These are phyloP conservation scores for Neogobius melanostomus DNA, from an alignment of 2,113 vertebrate genomes.

Conservation along the genomic window DNA sequence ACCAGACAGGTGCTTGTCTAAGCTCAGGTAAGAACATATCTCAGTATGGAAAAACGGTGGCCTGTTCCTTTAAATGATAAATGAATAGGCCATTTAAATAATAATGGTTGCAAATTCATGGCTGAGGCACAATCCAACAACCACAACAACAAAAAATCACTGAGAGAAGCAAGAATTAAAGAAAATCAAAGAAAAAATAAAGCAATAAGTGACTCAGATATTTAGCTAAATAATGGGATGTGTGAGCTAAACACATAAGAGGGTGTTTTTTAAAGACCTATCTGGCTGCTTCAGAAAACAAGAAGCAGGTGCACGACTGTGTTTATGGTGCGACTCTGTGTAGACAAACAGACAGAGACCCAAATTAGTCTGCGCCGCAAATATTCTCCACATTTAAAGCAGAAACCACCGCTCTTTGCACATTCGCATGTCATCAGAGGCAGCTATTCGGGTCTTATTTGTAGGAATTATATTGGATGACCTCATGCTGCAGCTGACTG, in stretches of 20 bases:
- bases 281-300: constrained; percentile 16
- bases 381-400: constrained; percentile 49
- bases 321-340: constrained; percentile 42
- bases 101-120: too few species aligned
- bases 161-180: too few species aligned
- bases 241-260: neutral
- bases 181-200: neutral
- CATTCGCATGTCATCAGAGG: constrained; percentile 64
- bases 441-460: constrained; percentile 57
- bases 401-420: constrained; percentile 58
- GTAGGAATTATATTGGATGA: constrained; percentile 70
- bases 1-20: too few species aligned
- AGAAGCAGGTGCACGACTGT: constrained; percentile 49
- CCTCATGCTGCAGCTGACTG: constrained; percentile 74
- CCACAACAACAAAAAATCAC: too few species aligned
- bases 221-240: neutral
- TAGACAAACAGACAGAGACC: constrained; percentile 52
- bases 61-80: too few species aligned
- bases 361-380: constrained; percentile 56
- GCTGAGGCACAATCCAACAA: too few species aligned
- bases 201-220: neutral
- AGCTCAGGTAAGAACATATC: too few species aligned
- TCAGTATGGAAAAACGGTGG: too few species aligned
- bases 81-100: too few species aligned
- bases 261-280: neutral